Percentiles rank a stretch among this genome's conserved stretches.
Evolutionary conservation across 2,888 invertebrate genomes (phyloP).

Genomic region (Pherbina coryleti): DNA sequence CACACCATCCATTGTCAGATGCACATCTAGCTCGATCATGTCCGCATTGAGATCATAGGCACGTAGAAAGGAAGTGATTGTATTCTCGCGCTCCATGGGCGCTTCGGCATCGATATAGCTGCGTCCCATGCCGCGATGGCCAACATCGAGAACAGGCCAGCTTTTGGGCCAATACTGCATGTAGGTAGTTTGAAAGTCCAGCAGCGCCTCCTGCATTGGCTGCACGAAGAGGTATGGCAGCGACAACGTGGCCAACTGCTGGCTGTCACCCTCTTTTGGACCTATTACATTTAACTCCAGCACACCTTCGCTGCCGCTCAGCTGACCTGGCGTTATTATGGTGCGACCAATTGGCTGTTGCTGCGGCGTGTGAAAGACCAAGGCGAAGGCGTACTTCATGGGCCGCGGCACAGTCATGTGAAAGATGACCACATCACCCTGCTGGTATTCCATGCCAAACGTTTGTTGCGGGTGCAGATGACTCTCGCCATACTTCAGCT

Average conservation of each 20-base stretch:
- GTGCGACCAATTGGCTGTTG: conserved; percentile 83
- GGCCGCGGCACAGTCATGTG: conserved; percentile 60
- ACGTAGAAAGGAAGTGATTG: conserved; percentile 91
- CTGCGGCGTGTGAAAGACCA: conserved; percentile 53
- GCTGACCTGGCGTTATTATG: conserved; percentile 83
- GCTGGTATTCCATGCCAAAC: conserved; percentile 58
- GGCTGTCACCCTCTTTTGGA: conserved; percentile 77
- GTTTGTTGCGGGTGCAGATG: conserved; percentile 56
- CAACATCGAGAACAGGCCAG: conserved; percentile 91
- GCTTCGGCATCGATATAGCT: conserved; percentile 80
- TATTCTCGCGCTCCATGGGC: conserved; percentile 86
- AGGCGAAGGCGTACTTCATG: conserved; percentile 50
- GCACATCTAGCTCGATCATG: conserved; percentile 98
- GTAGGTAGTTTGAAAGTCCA: conserved; percentile 84
- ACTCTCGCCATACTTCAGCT: conserved; percentile 60
- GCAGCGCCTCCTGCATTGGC: conserved; percentile 67
- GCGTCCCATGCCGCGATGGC: conserved; percentile 93
- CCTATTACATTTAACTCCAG: conserved; percentile 81
- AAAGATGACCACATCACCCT: conserved; percentile 62
- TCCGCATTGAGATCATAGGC: conserved; percentile 95
- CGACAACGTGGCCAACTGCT: conserved; percentile 82
- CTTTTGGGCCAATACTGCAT: conserved; percentile 88
- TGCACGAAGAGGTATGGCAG: conserved; percentile 73
- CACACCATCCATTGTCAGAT: conserved; percentile 92
- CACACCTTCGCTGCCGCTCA: conserved; percentile 81